Evolutionary conservation across 2,113 vertebrate genomes (phyloP), one percentile per base, ranked within the genome.

Genomic region (Struthidea cinerea): DNA sequence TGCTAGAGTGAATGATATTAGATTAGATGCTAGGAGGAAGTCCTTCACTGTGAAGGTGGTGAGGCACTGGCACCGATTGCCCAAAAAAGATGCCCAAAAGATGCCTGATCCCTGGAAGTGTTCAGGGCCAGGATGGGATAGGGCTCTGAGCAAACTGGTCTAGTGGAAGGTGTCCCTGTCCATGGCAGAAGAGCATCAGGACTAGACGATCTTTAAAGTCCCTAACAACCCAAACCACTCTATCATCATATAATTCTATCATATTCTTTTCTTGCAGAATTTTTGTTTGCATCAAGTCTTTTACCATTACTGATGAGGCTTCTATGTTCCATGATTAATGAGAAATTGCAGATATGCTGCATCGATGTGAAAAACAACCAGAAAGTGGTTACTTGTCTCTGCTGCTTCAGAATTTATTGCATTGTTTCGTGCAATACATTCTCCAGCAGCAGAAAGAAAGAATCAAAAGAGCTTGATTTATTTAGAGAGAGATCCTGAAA

Each of bases 61-160:
- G 44, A 81, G 28, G 16, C 33, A 20, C 10, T 11, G 60, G 11
- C 20, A 67, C 12, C n/a, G 20, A 3, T 21, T 12, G 0, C 16
- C 27, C 33, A 39, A 3, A 27, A 35, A 56, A 28, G 7, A 0
- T 74, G 27, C 33, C n/a, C n/a, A n/a, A n/a, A n/a, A 16, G 37
- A 14, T 67, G 33, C 1, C 23, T 10, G 9, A 39, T 26, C 6
- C 5, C 13, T 10, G 28, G 4, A 17, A 59, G 10, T 33, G 37
- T 37, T 65, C 59, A 37, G 46, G 14, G 33, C 9, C 28, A 47
- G 32, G 13, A 14, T 4, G n/a, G n/a, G 11, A 41, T 68, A 11
- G 17, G 11, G 5, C 4, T 68, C 26, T 47, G 23, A 35, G 30
- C 16, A 68, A n/a, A 11, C 20, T 0, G 0, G 11, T 60, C 39